A percentile compares a stretch with the other conserved stretches of the same genome.
Conservation (phyloP, 2,113 vertebrate species). For the Hemiprocne comata region DNA sequence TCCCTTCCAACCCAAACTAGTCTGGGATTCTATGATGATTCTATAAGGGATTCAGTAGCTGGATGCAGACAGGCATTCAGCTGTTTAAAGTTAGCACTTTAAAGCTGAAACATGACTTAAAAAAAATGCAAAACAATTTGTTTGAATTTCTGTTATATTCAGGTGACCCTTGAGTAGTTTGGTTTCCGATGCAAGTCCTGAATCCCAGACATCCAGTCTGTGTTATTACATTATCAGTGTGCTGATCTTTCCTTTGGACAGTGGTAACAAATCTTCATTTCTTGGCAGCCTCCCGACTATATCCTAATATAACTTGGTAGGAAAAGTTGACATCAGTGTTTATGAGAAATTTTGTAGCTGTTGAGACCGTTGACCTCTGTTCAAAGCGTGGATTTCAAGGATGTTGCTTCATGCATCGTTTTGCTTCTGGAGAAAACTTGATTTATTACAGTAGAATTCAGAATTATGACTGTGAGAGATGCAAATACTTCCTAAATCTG, state of each 20-base stretch:
- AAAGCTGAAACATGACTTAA: not conserved
- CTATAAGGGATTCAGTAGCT: not conserved
- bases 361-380: not conserved
- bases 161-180: not conserved
- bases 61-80: not conserved
- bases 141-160: not conserved
- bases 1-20: too few relatives aligned
- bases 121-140: not conserved
- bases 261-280: not conserved
- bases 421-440: not conserved
- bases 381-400: not conserved
- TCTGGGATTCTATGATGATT: too few relatives aligned
- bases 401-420: not conserved
- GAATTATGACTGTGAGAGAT: not conserved
- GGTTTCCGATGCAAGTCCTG: not conserved
- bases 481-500: not conserved
- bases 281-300: not conserved
- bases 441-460: not conserved
- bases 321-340: not conserved
- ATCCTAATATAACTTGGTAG: not conserved
- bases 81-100: not conserved
- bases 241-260: not conserved
- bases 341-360: not conserved
- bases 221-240: not conserved
- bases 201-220: not conserved